Conservation (phyloP, 2,888 invertebrate species). For the Brachyopa scutellaris region DNA sequence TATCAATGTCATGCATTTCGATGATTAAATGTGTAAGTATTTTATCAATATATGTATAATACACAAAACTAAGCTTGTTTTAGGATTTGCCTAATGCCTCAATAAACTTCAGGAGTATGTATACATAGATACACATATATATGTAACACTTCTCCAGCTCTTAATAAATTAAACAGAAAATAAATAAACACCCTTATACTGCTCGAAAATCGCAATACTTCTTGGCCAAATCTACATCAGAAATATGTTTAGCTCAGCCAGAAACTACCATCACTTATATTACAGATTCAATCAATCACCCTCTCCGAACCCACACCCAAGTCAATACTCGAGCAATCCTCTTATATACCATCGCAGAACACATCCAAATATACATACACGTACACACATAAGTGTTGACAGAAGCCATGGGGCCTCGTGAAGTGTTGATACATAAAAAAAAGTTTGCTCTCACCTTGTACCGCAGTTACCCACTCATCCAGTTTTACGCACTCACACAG, state of each 20-base stretch:
- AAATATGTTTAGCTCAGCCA: constrained; percentile 28
- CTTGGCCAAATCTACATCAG: background rate
- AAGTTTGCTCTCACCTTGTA: constrained; percentile 13
- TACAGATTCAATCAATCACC: constrained; percentile 29
- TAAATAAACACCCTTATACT: background rate
- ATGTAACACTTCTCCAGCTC: background rate
- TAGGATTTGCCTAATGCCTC: too few species aligned
- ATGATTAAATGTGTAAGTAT: too few species aligned
- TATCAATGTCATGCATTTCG: too few species aligned
- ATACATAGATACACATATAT: too few species aligned
- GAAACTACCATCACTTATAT: constrained; percentile 16
- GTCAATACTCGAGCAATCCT: constrained; percentile 2
- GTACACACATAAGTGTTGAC: background rate
- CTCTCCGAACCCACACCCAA: constrained; percentile 28
- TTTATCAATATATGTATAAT: too few species aligned
- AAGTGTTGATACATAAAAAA: constrained; percentile 29
- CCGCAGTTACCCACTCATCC: constrained; percentile 15
- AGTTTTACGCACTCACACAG: constrained; percentile 1
- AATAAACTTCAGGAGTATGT: too few species aligned
- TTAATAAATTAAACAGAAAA: background rate
- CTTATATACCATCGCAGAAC: background rate
- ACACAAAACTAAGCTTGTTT: too few species aligned
- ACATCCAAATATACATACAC: background rate
- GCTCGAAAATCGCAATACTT: background rate
- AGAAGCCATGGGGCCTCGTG: background rate